Conservation (phyloP, 1,140 invertebrate genomes). For the Bactericera cockerelli region DNA sequence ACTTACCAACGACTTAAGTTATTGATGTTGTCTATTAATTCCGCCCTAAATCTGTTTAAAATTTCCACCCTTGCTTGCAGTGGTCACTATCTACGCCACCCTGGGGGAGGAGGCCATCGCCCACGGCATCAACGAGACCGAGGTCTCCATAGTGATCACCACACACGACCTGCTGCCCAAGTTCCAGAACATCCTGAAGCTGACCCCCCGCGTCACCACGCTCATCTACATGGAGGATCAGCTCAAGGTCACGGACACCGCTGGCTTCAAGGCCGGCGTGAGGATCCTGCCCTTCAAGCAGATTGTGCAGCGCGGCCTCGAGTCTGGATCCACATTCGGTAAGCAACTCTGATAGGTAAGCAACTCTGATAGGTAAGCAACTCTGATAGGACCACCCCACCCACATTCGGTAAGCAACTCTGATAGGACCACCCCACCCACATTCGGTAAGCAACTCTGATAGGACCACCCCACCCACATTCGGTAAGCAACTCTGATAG, state of each 20-base stretch:
- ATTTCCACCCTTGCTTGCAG: conserved; percentile 33
- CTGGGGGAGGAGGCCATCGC: conserved; percentile 90
- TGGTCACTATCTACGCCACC: conserved; percentile 94
- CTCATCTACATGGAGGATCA: conserved; percentile 84
- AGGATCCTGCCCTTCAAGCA: conserved; percentile 45
- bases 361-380: too few species aligned
- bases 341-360: background rate
- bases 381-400: too few species aligned
- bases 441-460: too few species aligned
- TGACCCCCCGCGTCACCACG: conserved; percentile 52
- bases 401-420: too few species aligned
- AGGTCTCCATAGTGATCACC: conserved; percentile 78
- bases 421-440: too few species aligned
- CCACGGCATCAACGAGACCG: conserved; percentile 92
- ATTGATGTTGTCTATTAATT: too few species aligned
- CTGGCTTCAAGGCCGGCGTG: conserved; percentile 48
- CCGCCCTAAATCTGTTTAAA: too few species aligned
- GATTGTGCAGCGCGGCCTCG: conserved; percentile 31
- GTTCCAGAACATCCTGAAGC: conserved; percentile 57
- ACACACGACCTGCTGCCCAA: conserved; percentile 78
- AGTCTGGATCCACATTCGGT: conserved; percentile 8
- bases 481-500: too few species aligned
- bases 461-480: too few species aligned
- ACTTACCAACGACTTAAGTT: too few species aligned
- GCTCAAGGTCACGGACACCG: conserved; percentile 46